Evolutionary conservation across 37 sponge, comb jelly and placozoan species (phyloP).

Genomic region (Dysidea cf. avara): DNA sequence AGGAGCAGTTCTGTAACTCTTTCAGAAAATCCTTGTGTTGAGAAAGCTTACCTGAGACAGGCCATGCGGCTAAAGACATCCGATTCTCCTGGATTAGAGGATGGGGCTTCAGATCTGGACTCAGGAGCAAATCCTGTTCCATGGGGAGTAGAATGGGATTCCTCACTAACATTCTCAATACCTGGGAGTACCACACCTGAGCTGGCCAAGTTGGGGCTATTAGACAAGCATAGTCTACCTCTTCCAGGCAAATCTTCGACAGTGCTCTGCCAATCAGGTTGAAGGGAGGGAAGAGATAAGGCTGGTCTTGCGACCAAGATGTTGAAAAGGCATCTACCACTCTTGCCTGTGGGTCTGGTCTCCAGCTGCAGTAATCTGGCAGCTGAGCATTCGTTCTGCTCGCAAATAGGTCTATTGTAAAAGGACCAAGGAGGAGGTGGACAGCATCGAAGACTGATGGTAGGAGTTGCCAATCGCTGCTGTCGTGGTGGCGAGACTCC

Average conservation of each 20-base stretch:
- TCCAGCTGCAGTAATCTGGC: constrained; percentile 40
- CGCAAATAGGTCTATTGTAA: constrained; percentile 8
- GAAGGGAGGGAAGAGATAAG: constrained; percentile 49
- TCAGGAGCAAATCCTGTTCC: no score
- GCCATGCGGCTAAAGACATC: constrained; percentile 55
- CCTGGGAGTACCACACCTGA: constrained; percentile 39
- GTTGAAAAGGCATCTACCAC: no score
- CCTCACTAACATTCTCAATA: constrained; percentile 17
- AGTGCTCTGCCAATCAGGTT: constrained; percentile 30
- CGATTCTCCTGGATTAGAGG: no score
- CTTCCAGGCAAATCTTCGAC: constrained; percentile 5
- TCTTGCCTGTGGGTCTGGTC: constrained; percentile 50
- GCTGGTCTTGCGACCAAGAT: no score
- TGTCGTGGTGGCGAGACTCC: no score
- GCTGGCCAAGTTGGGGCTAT: constrained; percentile 46
- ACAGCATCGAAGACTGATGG: no score
- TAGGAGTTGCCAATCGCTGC: no score
- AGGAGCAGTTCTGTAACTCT: no score
- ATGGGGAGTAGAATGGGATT: constrained; percentile 12
- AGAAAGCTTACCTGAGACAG: constrained; percentile 49
- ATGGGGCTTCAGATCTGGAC: constrained; percentile 6
- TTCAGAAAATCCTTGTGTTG: no score
- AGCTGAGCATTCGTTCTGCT: constrained; percentile 9
- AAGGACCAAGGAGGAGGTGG: neutral
- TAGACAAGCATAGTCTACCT: constrained; percentile 12